Base-by-base conservation (phyloP, 2,113 vertebrate genomes). In the Mungos mungo region DNA sequence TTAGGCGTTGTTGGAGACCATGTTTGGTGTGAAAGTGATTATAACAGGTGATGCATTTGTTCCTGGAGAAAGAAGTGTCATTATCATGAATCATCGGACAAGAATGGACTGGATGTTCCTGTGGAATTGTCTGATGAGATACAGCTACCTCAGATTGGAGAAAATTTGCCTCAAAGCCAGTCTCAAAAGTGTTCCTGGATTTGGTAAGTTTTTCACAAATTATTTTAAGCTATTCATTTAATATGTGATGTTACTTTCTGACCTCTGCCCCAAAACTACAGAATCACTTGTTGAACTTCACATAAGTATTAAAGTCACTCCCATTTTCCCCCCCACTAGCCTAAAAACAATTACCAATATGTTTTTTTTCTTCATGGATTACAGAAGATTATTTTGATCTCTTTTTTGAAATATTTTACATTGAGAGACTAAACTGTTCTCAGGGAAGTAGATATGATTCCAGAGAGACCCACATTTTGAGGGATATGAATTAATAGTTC, bases 81-180 rank as follows among this genome's bases (percentile, higher is more conserved):
- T 99, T 95, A 99, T 99, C 95, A 99, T 99, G 99, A 99, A 99
- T 99, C 99, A 99, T 98, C 99, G 99, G 50, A 99, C 99, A 1
- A 99, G 99, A 35, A 99, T 99, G 98, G 99, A 99, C 98, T 99
- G 99, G 99, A 99, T 99, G 99, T 99, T 99, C 97, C 98, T 99
- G 11, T 99, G 99, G 99, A 99, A 99, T 95, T 99, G 99, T 97
- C 99, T 99, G 96, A 99, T 99, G 98, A 99, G 99, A 98, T 99
- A 99, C 98, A 99, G 99, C 99, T 99, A 99, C 99, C 99, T 99
- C 97, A 99, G 99, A 91, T 98, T 99, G 98, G 99, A 99, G 98
- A 99, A 99, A 98, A 99, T 99, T 98, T 99, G 99, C 98, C 99
- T 99, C 96, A 99, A 99, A 98, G 99, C 99, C 76, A 99, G 98